phyloP scores from a whole-genome alignment of 1,140 invertebrate species.

The Goniozus legneri region DNA sequence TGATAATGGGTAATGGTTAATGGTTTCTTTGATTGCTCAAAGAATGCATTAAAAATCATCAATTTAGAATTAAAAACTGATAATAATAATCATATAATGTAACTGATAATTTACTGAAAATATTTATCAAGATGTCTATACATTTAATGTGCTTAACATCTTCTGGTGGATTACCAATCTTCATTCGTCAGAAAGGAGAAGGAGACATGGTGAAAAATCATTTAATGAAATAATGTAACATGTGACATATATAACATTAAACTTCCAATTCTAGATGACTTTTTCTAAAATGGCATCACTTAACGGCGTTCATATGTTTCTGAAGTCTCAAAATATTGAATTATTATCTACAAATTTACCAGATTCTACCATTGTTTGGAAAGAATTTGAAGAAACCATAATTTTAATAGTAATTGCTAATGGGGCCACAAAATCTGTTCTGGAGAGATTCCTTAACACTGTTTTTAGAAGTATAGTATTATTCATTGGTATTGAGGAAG shows the following conservation, averaged over 20 bases:
- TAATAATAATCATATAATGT: no score
- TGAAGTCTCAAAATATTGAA: constrained; percentile 66
- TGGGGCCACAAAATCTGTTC: constrained; percentile 60
- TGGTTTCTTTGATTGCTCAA: no score
- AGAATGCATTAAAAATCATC: no score
- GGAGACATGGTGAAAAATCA: constrained; percentile 56
- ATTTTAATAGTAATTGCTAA: constrained; percentile 66
- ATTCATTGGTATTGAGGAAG: constrained; percentile 72
- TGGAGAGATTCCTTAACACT: constrained; percentile 65
- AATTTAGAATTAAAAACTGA: no score
- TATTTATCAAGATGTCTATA: constrained; percentile 66
- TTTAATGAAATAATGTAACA: constrained; percentile 3
- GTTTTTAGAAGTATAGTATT: constrained; percentile 74
- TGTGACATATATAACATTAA: constrained; percentile 9
- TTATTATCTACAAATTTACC: constrained; percentile 65
- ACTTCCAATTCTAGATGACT: constrained; percentile 61
- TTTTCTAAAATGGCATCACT: constrained; percentile 77
- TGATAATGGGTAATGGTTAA: no score
- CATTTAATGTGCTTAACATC: constrained; percentile 68
- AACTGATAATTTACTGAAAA: no score
- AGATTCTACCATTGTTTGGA: constrained; percentile 72
- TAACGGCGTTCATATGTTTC: constrained; percentile 82
- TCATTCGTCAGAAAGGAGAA: constrained; percentile 66
- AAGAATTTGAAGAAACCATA: constrained; percentile 66
- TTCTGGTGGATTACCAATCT: constrained; percentile 68